Evolutionary conservation across 2,113 vertebrate species (phyloP).

Genomic region (Sus scrofa): DNA sequence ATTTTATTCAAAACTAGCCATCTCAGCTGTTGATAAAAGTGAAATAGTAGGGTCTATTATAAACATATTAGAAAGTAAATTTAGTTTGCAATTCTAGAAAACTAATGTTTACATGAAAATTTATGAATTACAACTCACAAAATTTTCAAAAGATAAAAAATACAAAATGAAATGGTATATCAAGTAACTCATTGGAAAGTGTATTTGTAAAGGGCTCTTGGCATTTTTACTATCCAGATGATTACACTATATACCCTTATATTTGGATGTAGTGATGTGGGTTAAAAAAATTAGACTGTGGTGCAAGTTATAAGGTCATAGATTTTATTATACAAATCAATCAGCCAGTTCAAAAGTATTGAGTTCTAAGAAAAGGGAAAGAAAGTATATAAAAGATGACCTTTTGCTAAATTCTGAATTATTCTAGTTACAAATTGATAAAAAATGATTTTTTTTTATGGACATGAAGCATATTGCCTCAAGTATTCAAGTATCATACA

Average conservation of each 20-base stretch:
- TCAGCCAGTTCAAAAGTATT: conserved; percentile 74
- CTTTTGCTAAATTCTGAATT: conserved; percentile 78
- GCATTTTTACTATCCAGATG: conserved; percentile 21
- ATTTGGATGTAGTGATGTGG: conserved; percentile 4
- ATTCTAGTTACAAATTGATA: conserved; percentile 65
- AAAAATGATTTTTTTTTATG: conserved; percentile 68
- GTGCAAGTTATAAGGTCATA: conserved; percentile 70
- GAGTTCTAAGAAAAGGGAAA: conserved; percentile 49
- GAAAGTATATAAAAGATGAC: conserved; percentile 75
- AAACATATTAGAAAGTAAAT: not conserved
- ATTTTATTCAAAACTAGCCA: not conserved
- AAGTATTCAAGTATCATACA: conserved; percentile 13
- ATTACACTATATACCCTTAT: conserved; percentile 34
- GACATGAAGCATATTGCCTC: conserved; percentile 21
- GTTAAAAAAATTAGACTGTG: conserved; percentile 28
- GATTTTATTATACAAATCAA: conserved; percentile 81
- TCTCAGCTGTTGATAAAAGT: not conserved
- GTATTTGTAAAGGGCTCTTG: not conserved
- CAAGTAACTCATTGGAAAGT: not conserved
- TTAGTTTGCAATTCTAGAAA: not conserved
- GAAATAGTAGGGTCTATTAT: not conserved
- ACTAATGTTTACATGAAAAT: not conserved
- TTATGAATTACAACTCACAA: not conserved
- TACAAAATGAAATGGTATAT: not conserved
- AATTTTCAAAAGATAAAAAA: conserved; percentile 22